Base-by-base conservation (phyloP, 2,888 invertebrate genomes). In the Drosophila ustulata region DNA sequence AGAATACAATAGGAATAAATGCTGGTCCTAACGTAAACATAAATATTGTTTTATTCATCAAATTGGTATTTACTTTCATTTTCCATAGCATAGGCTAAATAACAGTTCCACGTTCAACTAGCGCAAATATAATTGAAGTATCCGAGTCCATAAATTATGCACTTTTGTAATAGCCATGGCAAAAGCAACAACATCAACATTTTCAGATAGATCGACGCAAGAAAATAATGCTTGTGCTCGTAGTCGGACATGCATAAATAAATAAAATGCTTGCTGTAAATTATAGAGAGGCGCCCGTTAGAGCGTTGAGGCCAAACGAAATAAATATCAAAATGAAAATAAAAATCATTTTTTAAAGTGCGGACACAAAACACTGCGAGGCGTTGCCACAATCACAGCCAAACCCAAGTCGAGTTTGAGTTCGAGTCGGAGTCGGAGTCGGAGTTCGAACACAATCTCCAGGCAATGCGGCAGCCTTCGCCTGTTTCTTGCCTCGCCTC, bases 301-400 rank as follows among this genome's bases (percentile, higher is more conserved):
- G 51, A 18, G 63, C 46, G 43, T 47, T 52, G 37, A 41, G 62
- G 53, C 52, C 63, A 47, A 47, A 28, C 23, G 32, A 63, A 52
- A 50, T 37, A 37, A 66, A 55, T 64, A 61, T 64, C 63, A 67
- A 77, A 68, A 32, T 11, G 47, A 56, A 63, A 78, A 58, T 52
- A 57, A 66, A 75, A 66, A 69, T 63, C 11, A 76, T 81, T 78
- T 66, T 78, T 78, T 73, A 64, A 70, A 83, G 81, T 83, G 78
- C 83, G 67, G 57, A 64, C 61, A 55, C 46, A 37, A 63, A 71
- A 52, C 66, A 57, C 51, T 55, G 49, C 46, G 62, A 74, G 74
- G 71, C 76, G 78, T 79, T 76, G 78, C 78, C 75, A 23, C 51
- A 70, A 57, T 61, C 55, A 53, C 39, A 52, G 18, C 53, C 46